phyloP scores from a whole-genome alignment of 1,140 invertebrate species.

The Bombus terrestris region DNA sequence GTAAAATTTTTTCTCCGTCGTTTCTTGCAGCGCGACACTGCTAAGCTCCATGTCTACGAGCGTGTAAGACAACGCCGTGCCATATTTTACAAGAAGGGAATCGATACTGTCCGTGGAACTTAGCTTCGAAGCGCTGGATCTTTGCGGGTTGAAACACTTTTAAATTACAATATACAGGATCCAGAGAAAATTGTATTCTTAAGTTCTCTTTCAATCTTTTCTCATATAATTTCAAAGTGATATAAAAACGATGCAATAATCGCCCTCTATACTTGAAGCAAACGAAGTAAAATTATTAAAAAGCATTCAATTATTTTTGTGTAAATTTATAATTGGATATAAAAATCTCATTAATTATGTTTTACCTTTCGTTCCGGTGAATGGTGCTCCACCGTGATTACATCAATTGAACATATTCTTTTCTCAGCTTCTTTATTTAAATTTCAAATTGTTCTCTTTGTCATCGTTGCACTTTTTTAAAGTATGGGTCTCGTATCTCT shows the following conservation, averaged over 20 bases:
- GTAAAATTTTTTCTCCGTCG: slow-evolving; percentile 4
- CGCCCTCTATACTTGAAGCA: too few species aligned
- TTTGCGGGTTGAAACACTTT: neutral
- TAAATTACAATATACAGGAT: neutral
- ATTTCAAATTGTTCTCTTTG: too few species aligned
- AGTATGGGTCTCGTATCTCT: neutral
- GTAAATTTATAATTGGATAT: too few species aligned
- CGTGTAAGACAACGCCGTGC: neutral
- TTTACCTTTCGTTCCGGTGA: too few species aligned
- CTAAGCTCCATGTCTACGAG: neutral
- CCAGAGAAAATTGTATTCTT: neutral
- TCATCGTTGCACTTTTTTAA: too few species aligned
- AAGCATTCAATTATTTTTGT: too few species aligned
- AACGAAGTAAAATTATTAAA: too few species aligned
- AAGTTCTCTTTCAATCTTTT: neutral
- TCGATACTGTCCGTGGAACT: neutral
- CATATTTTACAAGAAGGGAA: neutral
- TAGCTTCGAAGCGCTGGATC: neutral
- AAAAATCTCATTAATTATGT: too few species aligned
- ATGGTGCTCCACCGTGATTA: too few species aligned
- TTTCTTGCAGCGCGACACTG: neutral
- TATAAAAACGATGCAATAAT: neutral
- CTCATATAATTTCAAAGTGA: neutral
- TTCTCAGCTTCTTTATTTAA: too few species aligned
- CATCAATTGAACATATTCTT: too few species aligned